These are phyloP conservation scores for Drosophila orosa DNA, from an alignment of 1,140 invertebrate species.

Conservation along the genomic window DNA sequence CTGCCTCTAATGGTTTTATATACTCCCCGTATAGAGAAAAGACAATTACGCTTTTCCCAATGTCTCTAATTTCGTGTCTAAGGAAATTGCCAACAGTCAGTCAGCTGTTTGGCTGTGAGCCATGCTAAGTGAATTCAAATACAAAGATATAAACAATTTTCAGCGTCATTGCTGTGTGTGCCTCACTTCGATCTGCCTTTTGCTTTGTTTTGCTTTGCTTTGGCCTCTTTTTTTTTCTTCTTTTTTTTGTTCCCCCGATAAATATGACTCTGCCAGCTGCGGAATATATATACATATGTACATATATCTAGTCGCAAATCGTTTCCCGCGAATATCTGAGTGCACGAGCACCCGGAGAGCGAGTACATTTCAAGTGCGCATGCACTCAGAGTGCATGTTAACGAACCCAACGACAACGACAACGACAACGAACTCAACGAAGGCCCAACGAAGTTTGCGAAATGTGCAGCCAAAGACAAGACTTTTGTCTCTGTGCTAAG, in stretches of 20 bases:
- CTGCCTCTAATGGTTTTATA: neutral
- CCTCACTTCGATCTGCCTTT: slow-evolving; percentile 9
- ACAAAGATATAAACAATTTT: slow-evolving; percentile 24
- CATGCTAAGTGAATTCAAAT: slow-evolving; percentile 32
- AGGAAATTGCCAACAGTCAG: neutral
- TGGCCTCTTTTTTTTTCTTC: slow-evolving; percentile 31
- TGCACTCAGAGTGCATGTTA: slow-evolving; percentile 65
- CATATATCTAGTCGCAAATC: slow-evolving; percentile 25
- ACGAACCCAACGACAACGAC: slow-evolving; percentile 54
- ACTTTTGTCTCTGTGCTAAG: neutral
- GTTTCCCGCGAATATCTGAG: slow-evolving; percentile 69
- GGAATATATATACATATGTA: neutral
- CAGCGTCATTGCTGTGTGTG: slow-evolving; percentile 23
- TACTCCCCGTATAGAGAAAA: neutral
- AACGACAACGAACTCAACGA: slow-evolving; percentile 30
- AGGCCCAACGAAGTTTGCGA: slow-evolving; percentile 43
- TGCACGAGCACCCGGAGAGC: slow-evolving; percentile 58
- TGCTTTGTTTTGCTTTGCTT: slow-evolving; percentile 27
- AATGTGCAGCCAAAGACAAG: slow-evolving; percentile 36
- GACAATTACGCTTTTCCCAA: slow-evolving; percentile 9
- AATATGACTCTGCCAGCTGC: slow-evolving; percentile 28
- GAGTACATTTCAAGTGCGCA: slow-evolving; percentile 74
- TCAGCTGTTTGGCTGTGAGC: slow-evolving; percentile 53
- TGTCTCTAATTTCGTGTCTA: slow-evolving; percentile 7
- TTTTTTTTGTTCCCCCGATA: slow-evolving; percentile 43